Evolutionary conservation across 2,797 vertebrate genomes (phyloP), one percentile per base, ranked within the genome.

Genomic region (Novumbra hubbsi): DNA sequence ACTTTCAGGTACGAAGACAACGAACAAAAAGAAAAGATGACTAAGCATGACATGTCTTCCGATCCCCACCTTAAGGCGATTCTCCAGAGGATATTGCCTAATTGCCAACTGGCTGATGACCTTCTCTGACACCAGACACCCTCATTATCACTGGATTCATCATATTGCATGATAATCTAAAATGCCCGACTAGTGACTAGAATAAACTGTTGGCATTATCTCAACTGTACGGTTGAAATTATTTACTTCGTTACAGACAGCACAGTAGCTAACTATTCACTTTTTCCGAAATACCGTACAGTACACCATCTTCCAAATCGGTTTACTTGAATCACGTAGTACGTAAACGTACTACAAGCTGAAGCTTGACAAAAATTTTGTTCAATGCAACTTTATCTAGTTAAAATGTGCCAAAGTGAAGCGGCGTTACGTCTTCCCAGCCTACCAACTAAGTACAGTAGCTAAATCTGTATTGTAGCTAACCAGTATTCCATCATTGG

Each of bases 91-190:
- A 45, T 67, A 67, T 28, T 62, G 65, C 30, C 62, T 74, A 71
- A 62, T 27, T 75, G 62, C 16, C 62, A 70, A 45, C 67, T 69
- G 83, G 76, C 71, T 80, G 78, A 81, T 76, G 78, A 81, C 75
- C 75, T 66, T 73, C 71, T 68, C n/a, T 70, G 81, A 84, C 68
- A 77, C 78, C 63, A 73, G 70, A 77, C 71, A 84, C 57, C 66
- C 71, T 69, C 65, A 60, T 70, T 32, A 76, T 78, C 81, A 68
- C 74, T 68, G 34, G 80, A 79, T 77, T 82, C 79, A 83, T 72
- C 62, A 15, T 28, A 73, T 19, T 12, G 34, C 24, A 76, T 62
- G 65, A 50, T 17, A 38, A 48, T 48, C 28, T 1, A 63, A 62
- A 67, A 77, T 60, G 24, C 19, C 64, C 21, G 30, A 55, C 2